Conservation (phyloP, 2,797 vertebrate genomes). For the Microctenopoma steveboyesi region DNA sequence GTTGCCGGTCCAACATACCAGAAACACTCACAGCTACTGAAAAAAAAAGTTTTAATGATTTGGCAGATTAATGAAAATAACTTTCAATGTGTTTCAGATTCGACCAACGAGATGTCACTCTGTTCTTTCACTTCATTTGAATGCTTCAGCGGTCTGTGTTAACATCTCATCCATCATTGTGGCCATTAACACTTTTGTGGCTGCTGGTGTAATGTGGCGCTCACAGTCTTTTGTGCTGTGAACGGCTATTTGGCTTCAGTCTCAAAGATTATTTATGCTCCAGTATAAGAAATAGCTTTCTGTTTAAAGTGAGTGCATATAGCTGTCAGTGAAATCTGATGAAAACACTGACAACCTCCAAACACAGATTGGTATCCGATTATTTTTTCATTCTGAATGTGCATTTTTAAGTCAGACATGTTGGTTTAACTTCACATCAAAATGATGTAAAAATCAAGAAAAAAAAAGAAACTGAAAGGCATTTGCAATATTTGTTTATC, state of each 20-base stretch:
- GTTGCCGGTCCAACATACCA: conserved; percentile 13
- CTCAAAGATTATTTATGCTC: conserved; percentile 51
- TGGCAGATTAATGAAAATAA: conserved; percentile 19
- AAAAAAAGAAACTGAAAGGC: conserved; percentile 40
- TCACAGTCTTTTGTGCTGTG: conserved; percentile 34
- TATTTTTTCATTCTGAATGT: conserved; percentile 16
- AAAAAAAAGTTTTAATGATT: neutral
- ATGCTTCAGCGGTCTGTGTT: conserved; percentile 36
- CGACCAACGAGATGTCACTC: conserved; percentile 15
- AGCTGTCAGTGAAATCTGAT: conserved; percentile 27
- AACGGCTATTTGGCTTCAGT: conserved; percentile 39
- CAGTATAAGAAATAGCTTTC: conserved; percentile 27
- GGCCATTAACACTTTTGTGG: conserved; percentile 33
- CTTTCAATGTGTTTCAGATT: conserved; percentile 9
- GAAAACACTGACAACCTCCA: conserved; percentile 34
- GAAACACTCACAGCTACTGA: neutral
- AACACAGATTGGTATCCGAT: conserved; percentile 25
- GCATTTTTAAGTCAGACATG: conserved; percentile 24
- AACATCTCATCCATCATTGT: conserved; percentile 50
- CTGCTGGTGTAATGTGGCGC: conserved; percentile 39
- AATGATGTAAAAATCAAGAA: conserved; percentile 5
- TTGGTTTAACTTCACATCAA: conserved; percentile 46
- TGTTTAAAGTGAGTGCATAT: conserved; percentile 22
- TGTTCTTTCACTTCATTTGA: conserved; percentile 35
- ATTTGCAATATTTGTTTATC: conserved; percentile 54